Percentiles rank a stretch among this genome's conserved stretches.
phyloP scores from a whole-genome alignment of 2,113 vertebrate species.

The Thryonomys swinderianus region DNA sequence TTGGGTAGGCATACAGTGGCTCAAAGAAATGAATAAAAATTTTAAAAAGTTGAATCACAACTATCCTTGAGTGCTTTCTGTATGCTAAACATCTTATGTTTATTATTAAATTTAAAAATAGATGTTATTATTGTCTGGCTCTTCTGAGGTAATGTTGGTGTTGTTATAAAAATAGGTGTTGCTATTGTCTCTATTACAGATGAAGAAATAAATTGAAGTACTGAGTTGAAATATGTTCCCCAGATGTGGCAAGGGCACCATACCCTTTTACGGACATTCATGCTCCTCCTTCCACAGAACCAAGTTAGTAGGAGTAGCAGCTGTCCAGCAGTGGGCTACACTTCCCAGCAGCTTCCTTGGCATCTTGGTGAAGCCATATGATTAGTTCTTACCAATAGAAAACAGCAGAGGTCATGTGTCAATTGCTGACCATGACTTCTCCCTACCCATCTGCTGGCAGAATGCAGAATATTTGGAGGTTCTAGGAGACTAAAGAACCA shows the following conservation, averaged over 20 bases:
- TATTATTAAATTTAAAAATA: conserved; percentile 5
- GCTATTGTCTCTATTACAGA: background rate
- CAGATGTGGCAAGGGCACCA: background rate
- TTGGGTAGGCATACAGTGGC: conserved; percentile 34
- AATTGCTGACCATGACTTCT: background rate
- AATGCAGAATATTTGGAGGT: background rate
- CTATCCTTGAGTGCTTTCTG: background rate
- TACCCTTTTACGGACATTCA: background rate
- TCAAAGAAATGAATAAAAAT: conserved; percentile 12
- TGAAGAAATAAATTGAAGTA: background rate
- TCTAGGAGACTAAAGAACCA: background rate
- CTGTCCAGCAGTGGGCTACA: background rate
- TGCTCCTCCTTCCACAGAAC: background rate
- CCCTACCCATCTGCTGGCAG: background rate
- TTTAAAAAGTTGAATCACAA: conserved; percentile 20
- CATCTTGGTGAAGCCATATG: background rate
- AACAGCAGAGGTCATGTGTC: background rate
- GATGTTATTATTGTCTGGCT: background rate
- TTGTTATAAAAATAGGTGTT: background rate
- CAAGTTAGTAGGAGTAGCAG: background rate
- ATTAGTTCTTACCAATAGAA: background rate
- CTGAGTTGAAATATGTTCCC: background rate
- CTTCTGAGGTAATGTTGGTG: no score
- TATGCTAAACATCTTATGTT: background rate
- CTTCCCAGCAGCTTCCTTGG: conserved; percentile 37